Conservation (phyloP, 2,888 invertebrate genomes). For the Caenorhabditis uteleia region DNA sequence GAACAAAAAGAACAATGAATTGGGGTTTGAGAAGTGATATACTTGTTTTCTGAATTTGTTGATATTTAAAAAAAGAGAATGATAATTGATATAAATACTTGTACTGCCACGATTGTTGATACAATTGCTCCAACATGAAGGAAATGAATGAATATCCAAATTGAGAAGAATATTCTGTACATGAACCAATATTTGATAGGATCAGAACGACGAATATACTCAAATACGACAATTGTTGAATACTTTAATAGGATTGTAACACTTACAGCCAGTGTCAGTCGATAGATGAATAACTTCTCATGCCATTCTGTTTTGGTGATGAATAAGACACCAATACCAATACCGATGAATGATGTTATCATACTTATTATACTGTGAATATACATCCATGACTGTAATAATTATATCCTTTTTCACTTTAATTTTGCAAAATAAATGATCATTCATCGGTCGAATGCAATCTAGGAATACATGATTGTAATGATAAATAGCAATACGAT, state of each 20-base stretch:
- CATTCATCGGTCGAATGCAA: too few species aligned
- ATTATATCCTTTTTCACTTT: constrained; percentile 1
- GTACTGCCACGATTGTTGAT: constrained; percentile 28
- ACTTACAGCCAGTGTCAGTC: constrained; percentile 42
- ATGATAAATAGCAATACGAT: too few species aligned
- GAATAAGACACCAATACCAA: constrained; percentile 38
- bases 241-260: not conserved
- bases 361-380: constrained; percentile 36
- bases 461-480: too few species aligned
- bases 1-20: constrained; percentile 32
- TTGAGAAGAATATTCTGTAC: constrained; percentile 33
- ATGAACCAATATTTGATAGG: constrained; percentile 44
- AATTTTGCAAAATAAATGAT: not conserved
- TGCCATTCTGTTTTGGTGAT: constrained; percentile 41
- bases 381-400: constrained; percentile 47
- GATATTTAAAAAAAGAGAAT: not conserved
- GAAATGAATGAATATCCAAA: constrained; percentile 43
- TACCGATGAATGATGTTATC: constrained; percentile 33
- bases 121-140: constrained; percentile 32
- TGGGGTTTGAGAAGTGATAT: constrained; percentile 41
- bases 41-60: constrained; percentile 6
- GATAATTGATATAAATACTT: not conserved
- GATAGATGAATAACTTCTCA: constrained; percentile 39
- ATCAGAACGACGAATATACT: constrained; percentile 40
- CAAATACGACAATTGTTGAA: constrained; percentile 7